These are phyloP conservation scores for Caenorhabditis elegans DNA, from an alignment of 1,140 invertebrate species.

Conservation along the genomic window WBcel235 BX284606.5:14818501-14819000, in stretches of 20 bases:
- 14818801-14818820: slow-evolving; percentile 7
- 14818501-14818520: neutral
- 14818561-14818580: too few species aligned
- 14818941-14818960: neutral
- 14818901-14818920: too few species aligned
- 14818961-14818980: neutral
- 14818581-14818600: too few species aligned
- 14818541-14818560: too few species aligned
- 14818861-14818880: neutral
- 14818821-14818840: neutral
- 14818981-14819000: neutral
- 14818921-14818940: neutral
- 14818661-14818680: neutral
- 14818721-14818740: slow-evolving; percentile 26
- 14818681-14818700: neutral
- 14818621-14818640: neutral
- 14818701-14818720: slow-evolving; percentile 19
- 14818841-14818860: neutral
- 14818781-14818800: neutral
- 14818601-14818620: neutral
- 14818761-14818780: neutral
- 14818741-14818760: neutral
- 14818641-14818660: neutral
- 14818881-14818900: too few species aligned
- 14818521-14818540: neutral